Conservation (phyloP, 2,888 invertebrate genomes). For the Caenorhabditis sp. region DNA sequence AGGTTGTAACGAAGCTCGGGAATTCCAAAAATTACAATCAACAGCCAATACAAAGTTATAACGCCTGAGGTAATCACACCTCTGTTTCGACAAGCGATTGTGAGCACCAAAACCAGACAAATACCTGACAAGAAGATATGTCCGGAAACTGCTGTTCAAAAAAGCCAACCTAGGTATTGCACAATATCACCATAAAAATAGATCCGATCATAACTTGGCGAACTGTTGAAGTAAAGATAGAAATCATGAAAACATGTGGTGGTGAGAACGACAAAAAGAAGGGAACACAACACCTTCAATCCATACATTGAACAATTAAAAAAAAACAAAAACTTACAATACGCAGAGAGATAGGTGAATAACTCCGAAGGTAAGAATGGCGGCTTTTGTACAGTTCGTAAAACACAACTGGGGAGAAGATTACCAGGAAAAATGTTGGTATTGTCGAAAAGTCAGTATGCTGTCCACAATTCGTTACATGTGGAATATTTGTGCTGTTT, state of each 20-base stretch:
- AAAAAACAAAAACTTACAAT: constrained; percentile 76
- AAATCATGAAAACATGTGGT: constrained; percentile 67
- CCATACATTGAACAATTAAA: no score
- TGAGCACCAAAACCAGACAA: constrained; percentile 73
- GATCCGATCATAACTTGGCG: constrained; percentile 11
- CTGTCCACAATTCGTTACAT: constrained; percentile 76
- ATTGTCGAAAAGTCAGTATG: constrained; percentile 77
- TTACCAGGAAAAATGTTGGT: constrained; percentile 76
- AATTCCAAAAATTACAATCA: constrained; percentile 67
- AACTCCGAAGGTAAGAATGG: constrained; percentile 69
- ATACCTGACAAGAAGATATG: constrained; percentile 56
- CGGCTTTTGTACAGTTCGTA: constrained; percentile 76
- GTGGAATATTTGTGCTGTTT: constrained; percentile 66
- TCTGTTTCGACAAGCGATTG: constrained; percentile 77
- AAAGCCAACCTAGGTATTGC: constrained; percentile 64
- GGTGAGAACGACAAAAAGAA: constrained; percentile 70
- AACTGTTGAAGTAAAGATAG: constrained; percentile 32
- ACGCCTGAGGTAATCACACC: constrained; percentile 82
- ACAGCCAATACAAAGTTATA: constrained; percentile 78
- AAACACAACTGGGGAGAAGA: constrained; percentile 73
- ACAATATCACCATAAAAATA: constrained; percentile 65
- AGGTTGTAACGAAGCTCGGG: constrained; percentile 36
- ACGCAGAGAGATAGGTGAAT: constrained; percentile 76
- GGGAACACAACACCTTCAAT: constrained; percentile 64
- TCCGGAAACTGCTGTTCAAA: background rate